Evolutionary conservation across 2,888 invertebrate genomes (phyloP).

Genomic region (Caenorhabditis imperialis): DNA sequence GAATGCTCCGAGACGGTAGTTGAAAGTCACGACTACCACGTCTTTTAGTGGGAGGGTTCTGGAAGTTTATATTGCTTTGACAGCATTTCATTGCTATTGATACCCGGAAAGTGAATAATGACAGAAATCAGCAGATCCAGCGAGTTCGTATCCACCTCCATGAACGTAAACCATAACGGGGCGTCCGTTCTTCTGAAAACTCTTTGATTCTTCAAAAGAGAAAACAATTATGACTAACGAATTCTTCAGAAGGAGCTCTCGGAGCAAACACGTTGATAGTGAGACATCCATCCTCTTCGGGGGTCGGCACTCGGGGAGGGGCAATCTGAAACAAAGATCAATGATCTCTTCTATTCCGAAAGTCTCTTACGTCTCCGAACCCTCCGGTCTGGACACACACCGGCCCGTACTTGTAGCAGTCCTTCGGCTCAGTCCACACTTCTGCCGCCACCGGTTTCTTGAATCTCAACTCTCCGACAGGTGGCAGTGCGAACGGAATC

Average conservation of each 20-base stretch:
- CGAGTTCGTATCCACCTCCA: conserved; percentile 44
- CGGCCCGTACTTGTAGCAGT: conserved; percentile 61
- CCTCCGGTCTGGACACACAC: conserved; percentile 39
- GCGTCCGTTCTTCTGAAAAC: neutral
- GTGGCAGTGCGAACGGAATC: conserved; percentile 31
- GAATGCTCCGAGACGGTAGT: conserved; percentile 70
- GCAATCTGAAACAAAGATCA: conserved; percentile 10
- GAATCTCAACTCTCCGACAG: conserved; percentile 28
- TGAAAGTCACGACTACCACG: conserved; percentile 68
- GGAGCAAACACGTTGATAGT: conserved; percentile 61
- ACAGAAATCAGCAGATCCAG: conserved; percentile 20
- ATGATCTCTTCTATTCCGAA: neutral
- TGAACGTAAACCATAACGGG: conserved; percentile 46
- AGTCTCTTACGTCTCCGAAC: conserved; percentile 9
- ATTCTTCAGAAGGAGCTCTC: conserved; percentile 19
- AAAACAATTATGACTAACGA: too few relatives aligned
- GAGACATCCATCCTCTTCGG: conserved; percentile 50
- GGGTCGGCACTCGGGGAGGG: neutral
- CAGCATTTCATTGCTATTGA: too few relatives aligned
- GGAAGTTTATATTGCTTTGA: conserved; percentile 8
- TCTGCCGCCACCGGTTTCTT: conserved; percentile 54
- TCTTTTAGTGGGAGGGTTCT: conserved; percentile 70
- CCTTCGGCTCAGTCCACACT: conserved; percentile 41
- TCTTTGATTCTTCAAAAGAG: neutral
- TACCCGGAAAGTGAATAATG: conserved; percentile 40